Base-by-base conservation (phyloP, 2,113 vertebrate species). In the Seriola rivoliana region DNA sequence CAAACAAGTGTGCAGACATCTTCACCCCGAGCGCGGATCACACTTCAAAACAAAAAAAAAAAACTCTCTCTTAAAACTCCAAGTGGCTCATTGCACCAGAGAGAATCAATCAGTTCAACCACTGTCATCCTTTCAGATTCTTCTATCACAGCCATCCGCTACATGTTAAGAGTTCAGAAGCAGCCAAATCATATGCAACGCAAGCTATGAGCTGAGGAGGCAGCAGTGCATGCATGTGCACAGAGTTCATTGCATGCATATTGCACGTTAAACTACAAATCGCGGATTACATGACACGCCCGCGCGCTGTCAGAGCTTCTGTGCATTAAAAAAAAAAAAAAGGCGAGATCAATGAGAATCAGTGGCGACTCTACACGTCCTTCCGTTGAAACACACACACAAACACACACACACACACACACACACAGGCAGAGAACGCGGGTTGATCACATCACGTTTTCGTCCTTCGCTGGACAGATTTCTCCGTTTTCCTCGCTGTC, bases 1-100 rank as follows among this genome's bases (percentile, higher is more conserved):
- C 50, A 5, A 36, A 63, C 71, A 75, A 79, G 72, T 85, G 65
- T 42, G 67, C 36, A 21, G 25, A 29, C 68, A 85, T 78, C 68
- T 59, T 68, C 57, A 69, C 44, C 19, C 17, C 60, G 0, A 64
- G 3, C 11, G 23, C 14, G 11, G 17, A 17, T n/a, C 63, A 11
- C 66, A 17, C 32, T 48, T 62, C 52, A 16, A 38, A 64, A 57
- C 55, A 55, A 23, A 52, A 1, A 21, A 52, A 1, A 21, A 7
- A n/a, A 34, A 10, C 13, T 16, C 19, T 5, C 8, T 11, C 11
- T 54, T 21, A 0, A 36, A 25, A 63, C 63, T 23, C 13, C 23
- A 29, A 32, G n/a, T 14, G 12, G 25, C 29, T 54, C 23, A n/a
- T 8, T 48, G 46, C 50, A 75, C 5, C 58, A 60, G 5, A 4